Conservation (phyloP, 2,888 invertebrate species). For the Troides aeacus region DNA sequence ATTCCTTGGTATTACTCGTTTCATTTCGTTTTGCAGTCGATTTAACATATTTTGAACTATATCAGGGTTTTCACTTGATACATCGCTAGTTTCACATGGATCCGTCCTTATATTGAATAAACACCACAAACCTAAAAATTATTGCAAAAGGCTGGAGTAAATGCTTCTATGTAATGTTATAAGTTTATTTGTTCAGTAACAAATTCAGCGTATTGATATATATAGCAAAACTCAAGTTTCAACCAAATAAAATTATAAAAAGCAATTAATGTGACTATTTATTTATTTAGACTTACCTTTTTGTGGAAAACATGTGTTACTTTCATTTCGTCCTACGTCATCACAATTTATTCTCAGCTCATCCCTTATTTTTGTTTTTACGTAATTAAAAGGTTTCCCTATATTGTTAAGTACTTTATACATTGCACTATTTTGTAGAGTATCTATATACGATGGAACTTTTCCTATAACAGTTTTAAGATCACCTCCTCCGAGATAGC, state of each 20-base stretch:
- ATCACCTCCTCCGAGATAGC: constrained; percentile 51
- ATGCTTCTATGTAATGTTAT: background rate
- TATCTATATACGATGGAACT: constrained; percentile 48
- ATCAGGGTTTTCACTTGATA: constrained; percentile 47
- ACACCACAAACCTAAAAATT: constrained; percentile 52
- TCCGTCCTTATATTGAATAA: constrained; percentile 62
- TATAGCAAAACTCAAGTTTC: background rate
- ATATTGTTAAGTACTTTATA: constrained; percentile 47
- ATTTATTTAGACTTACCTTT: constrained; percentile 45
- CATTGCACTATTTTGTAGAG: constrained; percentile 47
- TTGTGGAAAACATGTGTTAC: constrained; percentile 49
- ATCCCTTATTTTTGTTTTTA: constrained; percentile 42
- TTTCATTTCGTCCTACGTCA: constrained; percentile 12
- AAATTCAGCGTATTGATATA: too few species aligned
- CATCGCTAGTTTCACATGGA: constrained; percentile 60
- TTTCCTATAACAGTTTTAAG: constrained; percentile 51
- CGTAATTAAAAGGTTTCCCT: constrained; percentile 42
- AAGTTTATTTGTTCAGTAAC: background rate
- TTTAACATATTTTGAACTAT: constrained; percentile 44
- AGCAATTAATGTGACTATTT: background rate
- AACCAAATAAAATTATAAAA: background rate
- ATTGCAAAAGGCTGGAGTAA: background rate
- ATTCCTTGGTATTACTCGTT: constrained; percentile 48
- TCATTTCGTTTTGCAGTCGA: constrained; percentile 46
- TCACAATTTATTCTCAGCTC: constrained; percentile 48